phyloP scores from a whole-genome alignment of 2,888 invertebrate genomes.

The Noctua comes region DNA sequence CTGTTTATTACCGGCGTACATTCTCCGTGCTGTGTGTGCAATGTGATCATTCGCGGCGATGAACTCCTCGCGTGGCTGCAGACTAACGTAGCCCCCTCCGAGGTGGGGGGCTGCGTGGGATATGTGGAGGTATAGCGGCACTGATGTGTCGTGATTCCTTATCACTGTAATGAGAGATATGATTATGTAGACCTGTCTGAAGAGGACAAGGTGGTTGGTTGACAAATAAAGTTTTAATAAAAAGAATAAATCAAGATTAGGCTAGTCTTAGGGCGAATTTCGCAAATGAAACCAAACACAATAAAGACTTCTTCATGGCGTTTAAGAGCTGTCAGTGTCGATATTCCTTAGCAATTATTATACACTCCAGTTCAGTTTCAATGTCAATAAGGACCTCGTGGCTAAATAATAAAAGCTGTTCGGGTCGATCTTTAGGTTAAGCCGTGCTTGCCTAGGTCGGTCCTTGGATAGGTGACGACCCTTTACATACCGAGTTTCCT shows the following conservation, averaged over 20 bases:
- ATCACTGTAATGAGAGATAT: constrained; percentile 84
- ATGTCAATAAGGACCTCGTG: not conserved
- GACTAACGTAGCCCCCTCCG: constrained; percentile 92
- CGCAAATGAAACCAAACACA: not conserved
- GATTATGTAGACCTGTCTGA: not conserved
- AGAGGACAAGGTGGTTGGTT: not conserved
- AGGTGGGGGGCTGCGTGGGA: constrained; percentile 94
- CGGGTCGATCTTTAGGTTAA: not conserved
- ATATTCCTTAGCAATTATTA: not conserved
- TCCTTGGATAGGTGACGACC: not conserved
- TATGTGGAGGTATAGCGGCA: constrained; percentile 94
- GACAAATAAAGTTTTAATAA: not conserved
- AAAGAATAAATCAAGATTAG: not conserved
- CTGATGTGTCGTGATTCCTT: constrained; percentile 85
- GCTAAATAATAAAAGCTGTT: too few relatives aligned
- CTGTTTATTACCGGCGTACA: constrained; percentile 91
- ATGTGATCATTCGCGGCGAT: constrained; percentile 92
- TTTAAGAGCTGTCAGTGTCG: not conserved
- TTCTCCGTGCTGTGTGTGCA: constrained; percentile 91
- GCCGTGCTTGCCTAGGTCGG: not conserved
- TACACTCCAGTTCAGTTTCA: not conserved
- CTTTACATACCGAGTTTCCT: not conserved
- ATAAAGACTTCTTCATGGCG: not conserved
- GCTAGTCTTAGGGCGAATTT: not conserved
- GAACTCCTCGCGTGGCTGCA: constrained; percentile 92